Percentiles rank a stretch among this genome's conserved stretches.
Evolutionary conservation across 2,797 vertebrate genomes (phyloP).

Genomic region (Catamblyrhynchus diadema): DNA sequence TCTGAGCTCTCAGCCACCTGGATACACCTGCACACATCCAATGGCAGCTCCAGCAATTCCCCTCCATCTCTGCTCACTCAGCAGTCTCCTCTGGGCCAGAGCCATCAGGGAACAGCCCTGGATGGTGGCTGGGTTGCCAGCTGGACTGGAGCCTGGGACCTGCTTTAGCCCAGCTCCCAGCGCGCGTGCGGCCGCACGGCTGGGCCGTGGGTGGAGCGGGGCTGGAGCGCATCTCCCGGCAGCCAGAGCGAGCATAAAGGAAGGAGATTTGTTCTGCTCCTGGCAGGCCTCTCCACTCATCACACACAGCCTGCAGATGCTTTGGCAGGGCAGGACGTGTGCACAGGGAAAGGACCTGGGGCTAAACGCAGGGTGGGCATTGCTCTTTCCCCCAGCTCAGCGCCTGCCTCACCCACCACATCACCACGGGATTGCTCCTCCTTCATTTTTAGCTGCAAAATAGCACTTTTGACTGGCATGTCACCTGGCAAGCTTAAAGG

Average conservation of each 20-base stretch:
- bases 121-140: neutral
- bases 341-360: neutral
- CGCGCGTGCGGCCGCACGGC: fast-evolving
- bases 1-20: neutral
- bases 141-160: neutral
- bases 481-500: neutral
- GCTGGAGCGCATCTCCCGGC: neutral
- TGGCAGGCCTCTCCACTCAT: neutral
- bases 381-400: fast-evolving
- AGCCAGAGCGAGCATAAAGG: neutral
- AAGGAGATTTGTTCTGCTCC: neutral
- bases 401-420: neutral
- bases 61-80: neutral
- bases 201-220: neutral
- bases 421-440: fast-evolving
- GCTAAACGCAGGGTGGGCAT: neutral
- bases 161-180: neutral
- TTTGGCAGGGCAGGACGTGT: neutral
- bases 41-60: neutral
- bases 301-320: neutral
- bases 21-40: fast-evolving
- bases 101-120: neutral
- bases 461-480: neutral
- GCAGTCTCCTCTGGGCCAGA: neutral
- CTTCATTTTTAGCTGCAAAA: neutral